Evolutionary conservation across 2,888 invertebrate species (phyloP).

Genomic region (Prosapia bicincta): DNA sequence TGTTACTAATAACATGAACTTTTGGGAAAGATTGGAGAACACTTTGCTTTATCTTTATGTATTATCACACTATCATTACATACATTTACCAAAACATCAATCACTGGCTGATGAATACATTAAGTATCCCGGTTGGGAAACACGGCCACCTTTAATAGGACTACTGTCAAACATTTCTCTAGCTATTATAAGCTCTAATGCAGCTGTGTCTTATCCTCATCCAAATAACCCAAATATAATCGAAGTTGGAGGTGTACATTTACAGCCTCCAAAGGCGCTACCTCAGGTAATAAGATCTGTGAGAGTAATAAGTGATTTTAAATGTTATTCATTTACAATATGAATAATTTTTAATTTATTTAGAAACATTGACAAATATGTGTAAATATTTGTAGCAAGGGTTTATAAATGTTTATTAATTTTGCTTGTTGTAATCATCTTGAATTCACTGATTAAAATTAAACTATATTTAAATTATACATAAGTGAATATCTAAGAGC

Average conservation of each 20-base stretch:
- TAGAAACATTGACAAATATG: too few relatives aligned
- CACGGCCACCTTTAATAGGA: background rate
- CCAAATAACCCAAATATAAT: background rate
- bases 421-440: too few relatives aligned
- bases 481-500: too few relatives aligned
- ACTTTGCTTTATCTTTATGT: background rate
- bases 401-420: too few relatives aligned
- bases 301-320: too few relatives aligned
- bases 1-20: background rate
- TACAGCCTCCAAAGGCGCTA: background rate
- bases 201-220: background rate
- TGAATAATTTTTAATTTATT: too few relatives aligned
- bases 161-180: background rate
- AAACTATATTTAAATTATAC: too few relatives aligned
- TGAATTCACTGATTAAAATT: too few relatives aligned
- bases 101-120: background rate
- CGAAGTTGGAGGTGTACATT: background rate
- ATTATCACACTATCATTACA: background rate
- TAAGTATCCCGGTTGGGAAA: background rate
- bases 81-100: background rate
- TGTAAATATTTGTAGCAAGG: too few relatives aligned
- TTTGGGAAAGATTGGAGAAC: background rate
- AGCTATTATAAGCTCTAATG: background rate
- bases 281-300: background rate
- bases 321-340: too few relatives aligned